A percentile compares a stretch with the other conserved stretches of the same genome.
Evolutionary conservation across 1,140 invertebrate genomes (phyloP).

Genomic region (Megalonaias nervosa): DNA sequence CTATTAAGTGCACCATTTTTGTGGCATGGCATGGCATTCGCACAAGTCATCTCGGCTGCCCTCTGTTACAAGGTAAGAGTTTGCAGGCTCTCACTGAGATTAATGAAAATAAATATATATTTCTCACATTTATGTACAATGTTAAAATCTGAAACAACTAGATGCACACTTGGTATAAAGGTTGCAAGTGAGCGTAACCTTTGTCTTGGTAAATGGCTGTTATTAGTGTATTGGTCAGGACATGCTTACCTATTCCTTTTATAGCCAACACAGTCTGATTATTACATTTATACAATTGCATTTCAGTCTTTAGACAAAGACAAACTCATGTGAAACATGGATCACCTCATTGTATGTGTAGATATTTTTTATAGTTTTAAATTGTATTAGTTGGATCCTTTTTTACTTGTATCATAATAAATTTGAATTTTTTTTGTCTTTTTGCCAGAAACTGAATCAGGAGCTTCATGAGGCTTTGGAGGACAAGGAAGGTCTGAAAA

Average conservation of each 20-base stretch:
- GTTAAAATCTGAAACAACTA: no score
- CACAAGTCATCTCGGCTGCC: no score
- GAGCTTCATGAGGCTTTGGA: slow-evolving; percentile 68
- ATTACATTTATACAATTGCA: not conserved
- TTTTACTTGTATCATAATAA: not conserved
- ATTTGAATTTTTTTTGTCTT: not conserved
- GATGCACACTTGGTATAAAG: no score
- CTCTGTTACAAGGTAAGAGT: no score
- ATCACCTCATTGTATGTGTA: not conserved
- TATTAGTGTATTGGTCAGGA: not conserved
- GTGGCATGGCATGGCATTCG: no score
- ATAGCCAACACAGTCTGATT: not conserved
- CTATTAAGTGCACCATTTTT: no score
- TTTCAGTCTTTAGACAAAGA: not conserved
- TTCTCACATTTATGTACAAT: no score
- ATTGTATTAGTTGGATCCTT: not conserved
- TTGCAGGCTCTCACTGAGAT: no score
- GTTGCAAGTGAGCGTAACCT: no score
- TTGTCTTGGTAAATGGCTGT: no score
- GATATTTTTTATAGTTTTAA: no score
- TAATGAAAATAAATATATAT: no score
- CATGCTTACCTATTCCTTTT: not conserved
- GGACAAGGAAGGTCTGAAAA: slow-evolving; percentile 65
- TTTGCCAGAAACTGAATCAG: slow-evolving; percentile 63
- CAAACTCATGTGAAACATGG: not conserved